Conservation (phyloP, 2,113 vertebrate genomes). For the Vulpes lagopus region DNA sequence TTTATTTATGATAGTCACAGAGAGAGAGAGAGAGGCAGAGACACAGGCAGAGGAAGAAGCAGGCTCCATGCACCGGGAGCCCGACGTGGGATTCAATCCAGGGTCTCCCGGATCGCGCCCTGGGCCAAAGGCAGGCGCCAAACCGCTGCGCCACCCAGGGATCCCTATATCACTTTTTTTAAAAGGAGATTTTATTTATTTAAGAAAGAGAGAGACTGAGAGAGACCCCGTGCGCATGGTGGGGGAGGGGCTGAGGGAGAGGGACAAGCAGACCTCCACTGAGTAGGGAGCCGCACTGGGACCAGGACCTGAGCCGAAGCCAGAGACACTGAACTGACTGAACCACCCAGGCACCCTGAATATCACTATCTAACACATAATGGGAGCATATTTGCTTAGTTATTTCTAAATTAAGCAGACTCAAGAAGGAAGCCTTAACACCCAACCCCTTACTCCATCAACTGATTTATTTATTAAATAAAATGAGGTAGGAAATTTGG, state of each 20-base stretch:
- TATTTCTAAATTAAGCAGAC: neutral
- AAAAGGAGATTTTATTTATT: neutral
- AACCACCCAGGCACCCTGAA: neutral
- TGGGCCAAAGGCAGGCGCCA: no score
- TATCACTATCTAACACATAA: neutral
- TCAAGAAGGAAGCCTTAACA: neutral
- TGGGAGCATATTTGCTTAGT: neutral
- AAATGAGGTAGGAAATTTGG: neutral
- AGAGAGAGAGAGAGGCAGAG: no score
- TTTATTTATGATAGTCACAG: no score
- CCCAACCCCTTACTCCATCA: neutral
- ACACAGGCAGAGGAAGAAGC: no score
- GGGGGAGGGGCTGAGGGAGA: neutral
- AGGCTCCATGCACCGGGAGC: no score
- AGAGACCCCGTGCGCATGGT: no score
- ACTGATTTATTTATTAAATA: neutral
- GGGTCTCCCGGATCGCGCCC: no score
- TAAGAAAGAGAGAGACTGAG: neutral
- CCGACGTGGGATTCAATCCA: no score
- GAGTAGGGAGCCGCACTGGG: neutral
- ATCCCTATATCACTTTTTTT: neutral
- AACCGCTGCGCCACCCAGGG: no score
- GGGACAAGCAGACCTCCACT: neutral
- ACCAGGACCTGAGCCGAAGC: neutral
- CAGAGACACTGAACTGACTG: neutral